Base-by-base conservation (phyloP, 2,113 vertebrate genomes). In the Pelecanus crispus region DNA sequence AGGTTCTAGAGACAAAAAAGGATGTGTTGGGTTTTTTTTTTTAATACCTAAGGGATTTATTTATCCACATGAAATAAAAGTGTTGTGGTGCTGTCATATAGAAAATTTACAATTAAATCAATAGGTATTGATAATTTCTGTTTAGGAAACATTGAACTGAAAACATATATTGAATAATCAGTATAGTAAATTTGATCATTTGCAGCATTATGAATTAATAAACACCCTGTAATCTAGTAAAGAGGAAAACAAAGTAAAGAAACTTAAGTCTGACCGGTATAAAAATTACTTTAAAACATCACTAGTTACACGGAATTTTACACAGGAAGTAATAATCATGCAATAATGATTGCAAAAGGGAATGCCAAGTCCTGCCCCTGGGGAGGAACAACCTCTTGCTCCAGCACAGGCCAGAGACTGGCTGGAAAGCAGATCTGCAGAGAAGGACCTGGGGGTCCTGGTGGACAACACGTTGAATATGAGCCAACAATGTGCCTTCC, bases 11-110 rank as follows among this genome's bases (percentile, higher is more conserved):
- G 38, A 28, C 8, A 34, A 72, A 62, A 32, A 49, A 36, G 6
- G 8, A 16, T n/a, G 8, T 28, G 7, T n/a, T n/a, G n/a, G n/a
- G n/a, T n/a, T n/a, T n/a, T 1, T 21, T 0, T 45, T 78, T 81
- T 82, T 66, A 18, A 32, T 59, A 77, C 2, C 6, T 29, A 19
- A 72, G 72, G 11, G 24, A 88, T 59, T 47, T 68, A 25, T 65
- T 91, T 83, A 38, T n/a, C 5, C 11, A 40, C 6, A 28, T 56
- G 73, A 28, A 19, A 72, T 38, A 13, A 70, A 68, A 84, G 4
- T 44, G 1, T 47, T 81, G 7, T 29, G 5, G 11, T 52, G 44
- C 11, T 63, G 7, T 5, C 11, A 14, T 25, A 61, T 15, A 79
- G 8, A 80, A 74, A 50, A 56, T 28, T 21, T 75, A 40, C 10